Evolutionary conservation across 2,797 vertebrate genomes (phyloP), one percentile per base, ranked within the genome.

Genomic region (Fistularia tabacaria): DNA sequence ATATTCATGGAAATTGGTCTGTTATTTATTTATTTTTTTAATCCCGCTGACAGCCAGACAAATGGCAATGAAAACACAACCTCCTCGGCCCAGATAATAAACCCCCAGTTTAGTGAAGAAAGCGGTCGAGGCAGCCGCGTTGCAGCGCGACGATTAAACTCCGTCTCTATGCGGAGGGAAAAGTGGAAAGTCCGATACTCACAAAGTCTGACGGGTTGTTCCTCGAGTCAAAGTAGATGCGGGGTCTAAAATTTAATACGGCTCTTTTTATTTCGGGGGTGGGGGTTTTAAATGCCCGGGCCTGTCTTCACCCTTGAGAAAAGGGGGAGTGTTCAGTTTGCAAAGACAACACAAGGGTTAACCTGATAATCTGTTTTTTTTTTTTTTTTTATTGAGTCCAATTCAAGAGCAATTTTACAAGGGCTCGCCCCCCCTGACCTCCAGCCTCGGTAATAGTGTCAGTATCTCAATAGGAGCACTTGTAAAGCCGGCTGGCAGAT

Each of bases 371-470:
- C 38, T 44, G 15, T 59, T 76, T 71, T 54, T 49, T 6, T 14
- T 70, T 62, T 73, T 55, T 43, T 13, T 44, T 43, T 62, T 51
- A 51, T 71, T 57, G 49, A n/a, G 8, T 62, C 39, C 15, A 6
- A 9, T 54, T 36, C 39, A 58, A 56, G 54, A 46, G 60, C 54
- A 63, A 61, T 82, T 74, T 72, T 51, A 73, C 54, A 64, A 10
- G 42, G 46, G 59, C 64, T 74, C 76, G 57, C 69, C 58, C 36
- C 36, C 50, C 54, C 36, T 58, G 57, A 81, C 73, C 64, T 76
- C 66, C 73, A 71, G 49, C 72, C 54, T 36, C 65, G 54, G 55
- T 71, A 67, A 69, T 66, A 64, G 53, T 55, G 68, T 74, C 74
- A 47, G 57, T 55, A 69, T 68, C 61, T 80, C 57, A 46, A 51